Conservation (phyloP, 2,113 vertebrate species). For the Amazona guildingii region DNA sequence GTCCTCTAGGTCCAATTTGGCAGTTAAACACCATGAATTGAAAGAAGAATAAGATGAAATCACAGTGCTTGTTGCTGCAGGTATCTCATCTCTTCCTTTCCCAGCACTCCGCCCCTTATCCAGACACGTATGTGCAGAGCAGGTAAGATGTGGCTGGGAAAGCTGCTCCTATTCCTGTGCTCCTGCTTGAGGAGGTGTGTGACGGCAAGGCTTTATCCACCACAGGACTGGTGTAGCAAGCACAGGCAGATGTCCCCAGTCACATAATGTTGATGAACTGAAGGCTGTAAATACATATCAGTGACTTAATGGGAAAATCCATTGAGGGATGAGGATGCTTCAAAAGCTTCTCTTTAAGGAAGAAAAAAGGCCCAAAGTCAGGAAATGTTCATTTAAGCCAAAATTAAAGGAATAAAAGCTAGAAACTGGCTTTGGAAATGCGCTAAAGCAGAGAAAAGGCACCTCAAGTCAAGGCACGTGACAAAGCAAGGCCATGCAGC, state of each 20-base stretch:
- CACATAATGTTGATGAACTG: not conserved
- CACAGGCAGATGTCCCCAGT: not conserved
- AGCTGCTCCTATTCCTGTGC: not conserved
- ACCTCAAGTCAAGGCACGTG: not conserved
- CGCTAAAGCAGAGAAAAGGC: not conserved
- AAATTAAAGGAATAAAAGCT: not conserved
- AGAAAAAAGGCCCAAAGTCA: not conserved
- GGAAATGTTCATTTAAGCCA: not conserved
- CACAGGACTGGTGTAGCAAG: not conserved
- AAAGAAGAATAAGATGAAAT: not conserved
- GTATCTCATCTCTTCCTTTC: not conserved
- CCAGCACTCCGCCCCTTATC: not conserved
- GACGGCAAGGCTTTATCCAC: not conserved
- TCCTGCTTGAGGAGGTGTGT: not conserved
- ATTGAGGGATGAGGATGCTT: not conserved
- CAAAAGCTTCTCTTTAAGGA: not conserved
- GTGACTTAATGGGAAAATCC: not conserved
- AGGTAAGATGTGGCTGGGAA: not conserved
- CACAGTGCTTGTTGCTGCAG: not conserved
- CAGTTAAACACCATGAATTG: not conserved
- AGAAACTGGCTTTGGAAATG: not conserved
- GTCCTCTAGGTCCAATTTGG: not conserved
- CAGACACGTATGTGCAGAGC: accelerated
- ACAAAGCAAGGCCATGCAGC: not conserved
- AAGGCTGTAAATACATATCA: not conserved